Conservation (phyloP, 2,797 vertebrate genomes). For the Poeciliopsis turneri region DNA sequence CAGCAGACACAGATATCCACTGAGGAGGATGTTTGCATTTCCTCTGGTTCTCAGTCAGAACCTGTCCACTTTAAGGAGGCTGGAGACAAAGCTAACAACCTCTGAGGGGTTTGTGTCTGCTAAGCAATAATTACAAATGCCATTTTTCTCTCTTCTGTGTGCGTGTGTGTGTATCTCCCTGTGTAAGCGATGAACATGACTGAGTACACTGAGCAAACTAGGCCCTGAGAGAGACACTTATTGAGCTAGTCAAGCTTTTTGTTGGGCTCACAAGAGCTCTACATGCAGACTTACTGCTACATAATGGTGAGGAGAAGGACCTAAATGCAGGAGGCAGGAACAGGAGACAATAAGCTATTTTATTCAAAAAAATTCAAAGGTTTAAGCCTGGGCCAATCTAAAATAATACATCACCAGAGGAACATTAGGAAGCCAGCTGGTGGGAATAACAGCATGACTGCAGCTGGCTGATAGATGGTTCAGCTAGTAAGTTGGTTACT, state of each 20-base stretch:
- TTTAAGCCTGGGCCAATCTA: not conserved
- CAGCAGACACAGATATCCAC: not conserved
- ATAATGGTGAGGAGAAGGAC: not conserved
- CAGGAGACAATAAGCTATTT: not conserved
- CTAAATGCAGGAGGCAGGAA: not conserved
- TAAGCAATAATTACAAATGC: conserved; percentile 29
- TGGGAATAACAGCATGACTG: not conserved
- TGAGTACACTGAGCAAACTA: conserved; percentile 49
- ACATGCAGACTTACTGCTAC: not conserved
- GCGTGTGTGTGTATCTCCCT: not conserved
- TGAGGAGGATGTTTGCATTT: conserved; percentile 28
- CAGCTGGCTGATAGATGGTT: not conserved
- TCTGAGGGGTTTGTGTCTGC: conserved; percentile 62
- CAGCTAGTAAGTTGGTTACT: too few relatives aligned
- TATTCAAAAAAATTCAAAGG: not conserved
- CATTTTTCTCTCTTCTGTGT: not conserved
- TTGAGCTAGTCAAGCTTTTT: conserved; percentile 15
- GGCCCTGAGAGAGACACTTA: conserved; percentile 45
- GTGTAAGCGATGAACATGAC: conserved; percentile 24
- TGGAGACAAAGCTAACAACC: conserved; percentile 21
- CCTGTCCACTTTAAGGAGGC: conserved; percentile 50
- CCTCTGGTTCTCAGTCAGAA: conserved; percentile 23
- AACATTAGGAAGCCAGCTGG: not conserved
- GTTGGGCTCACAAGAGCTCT: conserved; percentile 16
- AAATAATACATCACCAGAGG: not conserved